Base-by-base conservation (phyloP, 1,140 invertebrate genomes). In the Lepidurus couesii region DNA sequence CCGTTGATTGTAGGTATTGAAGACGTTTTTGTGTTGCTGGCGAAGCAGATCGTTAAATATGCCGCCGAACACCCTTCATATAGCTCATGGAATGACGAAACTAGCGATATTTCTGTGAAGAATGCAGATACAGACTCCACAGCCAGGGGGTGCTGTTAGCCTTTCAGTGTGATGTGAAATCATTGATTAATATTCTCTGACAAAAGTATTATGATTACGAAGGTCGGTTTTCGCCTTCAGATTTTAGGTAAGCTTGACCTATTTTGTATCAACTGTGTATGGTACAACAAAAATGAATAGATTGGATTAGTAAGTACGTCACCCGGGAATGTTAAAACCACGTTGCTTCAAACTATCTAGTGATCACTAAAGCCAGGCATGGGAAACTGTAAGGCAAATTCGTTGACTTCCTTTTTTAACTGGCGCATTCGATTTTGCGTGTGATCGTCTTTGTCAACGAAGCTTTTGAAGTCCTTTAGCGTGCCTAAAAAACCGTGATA, bases 381-480 rank as follows among this genome's bases (percentile, higher is more conserved):
- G 75, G 89, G 88, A 81, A 88, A 90, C 78, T 84, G 83, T 0
- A 84, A 77, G 44, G 88, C 87, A 86, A 89, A 90, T n/a, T 84
- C 81, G 81, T 89, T 86, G 0, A 90, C 88, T 80, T 87, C 82
- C 44, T 81, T 79, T 73, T 85, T 85, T 24, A 90, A 81, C 4
- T 80, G 79, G 21, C 83, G 81, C 73, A 89, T 82, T 80, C 86
- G 86, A 11, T 79, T 79, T 78, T 82, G 82, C 0, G 86, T 84
- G 21, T 81, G 84, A 78, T 82, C 80, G 82, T 89, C 86, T 21
- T 82, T 84, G 9, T 82, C 82, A n/a, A 89, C 74, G 78, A 86
- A 87, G 13, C 85, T 84, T 80, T 88, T 89, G 81, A 88, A 90
- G 75, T 90, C 89, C 79, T 88, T 88, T 42, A 87, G 75, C 80